Percentiles rank a stretch among this genome's conserved stretches.
phyloP scores from a whole-genome alignment of 2,113 vertebrate species.

The Alethe castanea region DNA sequence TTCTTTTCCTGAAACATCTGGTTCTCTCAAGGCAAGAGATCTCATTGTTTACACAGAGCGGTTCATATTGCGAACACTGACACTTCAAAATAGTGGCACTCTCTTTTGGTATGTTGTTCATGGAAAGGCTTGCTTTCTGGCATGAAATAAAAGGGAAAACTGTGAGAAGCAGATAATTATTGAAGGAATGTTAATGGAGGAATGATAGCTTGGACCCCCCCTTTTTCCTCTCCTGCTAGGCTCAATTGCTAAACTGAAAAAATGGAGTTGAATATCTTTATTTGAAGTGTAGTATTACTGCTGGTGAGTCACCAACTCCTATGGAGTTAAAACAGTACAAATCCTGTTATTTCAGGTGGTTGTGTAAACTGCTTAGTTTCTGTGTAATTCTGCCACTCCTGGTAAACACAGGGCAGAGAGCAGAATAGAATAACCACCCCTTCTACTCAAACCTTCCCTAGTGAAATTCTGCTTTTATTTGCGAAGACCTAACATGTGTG shows the following conservation, averaged over 20 bases:
- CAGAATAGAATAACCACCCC: not conserved
- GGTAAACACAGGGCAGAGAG: not conserved
- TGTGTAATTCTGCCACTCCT: not conserved
- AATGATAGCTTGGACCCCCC: not conserved
- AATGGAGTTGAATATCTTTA: not conserved
- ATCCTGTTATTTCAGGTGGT: constrained; percentile 57
- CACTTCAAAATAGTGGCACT: not conserved
- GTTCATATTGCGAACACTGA: not conserved
- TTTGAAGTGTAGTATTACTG: constrained; percentile 48
- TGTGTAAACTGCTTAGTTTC: not conserved
- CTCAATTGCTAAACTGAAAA: not conserved
- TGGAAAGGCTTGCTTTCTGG: constrained; percentile 16
- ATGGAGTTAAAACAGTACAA: constrained; percentile 19
- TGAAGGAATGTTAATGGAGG: constrained; percentile 29
- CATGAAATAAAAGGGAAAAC: not conserved
- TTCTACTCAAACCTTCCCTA: not conserved
- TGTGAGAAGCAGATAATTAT: not conserved
- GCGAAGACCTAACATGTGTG: not conserved
- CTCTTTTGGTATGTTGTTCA: not conserved
- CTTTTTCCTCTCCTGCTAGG: not conserved
- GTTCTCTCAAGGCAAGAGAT: constrained; percentile 1
- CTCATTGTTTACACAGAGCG: constrained; percentile 1
- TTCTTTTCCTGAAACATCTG: constrained; percentile 4
- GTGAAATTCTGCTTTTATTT: not conserved
- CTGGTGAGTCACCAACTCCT: constrained; percentile 25